These are phyloP conservation scores for Suricata suricatta DNA, from an alignment of 2,113 vertebrate genomes.

Conservation along the genomic window DNA sequence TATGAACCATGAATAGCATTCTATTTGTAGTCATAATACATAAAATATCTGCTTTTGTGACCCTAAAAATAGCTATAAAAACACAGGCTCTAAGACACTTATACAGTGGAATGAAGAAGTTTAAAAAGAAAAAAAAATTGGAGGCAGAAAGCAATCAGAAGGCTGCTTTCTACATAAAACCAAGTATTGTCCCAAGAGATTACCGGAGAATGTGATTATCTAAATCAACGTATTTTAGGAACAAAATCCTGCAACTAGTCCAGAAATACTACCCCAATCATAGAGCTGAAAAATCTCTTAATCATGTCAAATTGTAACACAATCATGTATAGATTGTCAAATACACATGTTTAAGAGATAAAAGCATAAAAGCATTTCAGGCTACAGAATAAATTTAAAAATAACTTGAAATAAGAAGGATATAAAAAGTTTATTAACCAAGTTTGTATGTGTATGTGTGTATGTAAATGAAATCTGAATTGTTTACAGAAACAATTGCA, in stretches of 20 bases:
- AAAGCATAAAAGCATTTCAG: not conserved
- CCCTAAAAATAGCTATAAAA: not conserved
- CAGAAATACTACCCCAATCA: not conserved
- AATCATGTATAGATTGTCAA: not conserved
- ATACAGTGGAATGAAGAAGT: not conserved
- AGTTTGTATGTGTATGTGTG: not conserved
- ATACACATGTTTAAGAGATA: not conserved
- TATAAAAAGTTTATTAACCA: not conserved
- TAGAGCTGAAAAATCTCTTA: not conserved
- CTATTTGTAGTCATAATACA: not conserved
- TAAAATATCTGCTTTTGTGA: slow-evolving; percentile 10
- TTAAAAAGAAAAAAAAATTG: not conserved
- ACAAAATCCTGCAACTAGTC: not conserved
- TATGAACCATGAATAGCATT: not conserved
- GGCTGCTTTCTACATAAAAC: not conserved
- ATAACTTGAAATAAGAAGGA: not conserved
- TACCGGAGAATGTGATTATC: not conserved
- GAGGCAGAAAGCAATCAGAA: not conserved
- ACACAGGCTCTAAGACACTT: not conserved
- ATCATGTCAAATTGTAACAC: not conserved
- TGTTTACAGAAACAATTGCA: not conserved
- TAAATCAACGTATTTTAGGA: not conserved
- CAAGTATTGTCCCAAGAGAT: not conserved
- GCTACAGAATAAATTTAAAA: not conserved
- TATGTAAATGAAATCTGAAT: not conserved